phyloP scores from a whole-genome alignment of 2,113 vertebrate species.

The Montifringilla adamsi region DNA sequence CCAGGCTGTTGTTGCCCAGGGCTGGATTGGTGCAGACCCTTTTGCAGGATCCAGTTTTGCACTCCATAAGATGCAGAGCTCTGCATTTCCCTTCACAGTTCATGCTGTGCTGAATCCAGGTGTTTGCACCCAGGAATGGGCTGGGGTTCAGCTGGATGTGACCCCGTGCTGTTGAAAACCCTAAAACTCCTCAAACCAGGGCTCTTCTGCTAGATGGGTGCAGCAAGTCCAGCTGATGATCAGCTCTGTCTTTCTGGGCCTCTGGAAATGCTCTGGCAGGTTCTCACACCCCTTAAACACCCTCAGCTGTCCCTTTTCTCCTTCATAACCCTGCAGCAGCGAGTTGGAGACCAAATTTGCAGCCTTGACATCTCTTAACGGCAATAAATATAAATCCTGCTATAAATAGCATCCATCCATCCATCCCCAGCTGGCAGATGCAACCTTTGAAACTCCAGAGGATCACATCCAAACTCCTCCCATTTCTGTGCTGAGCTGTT shows the following conservation, averaged over 20 bases:
- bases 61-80: neutral
- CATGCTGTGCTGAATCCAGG: neutral
- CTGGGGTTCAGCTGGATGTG: neutral
- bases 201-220: neutral
- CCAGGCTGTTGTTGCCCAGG: neutral
- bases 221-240: neutral
- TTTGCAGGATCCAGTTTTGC: neutral
- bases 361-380: neutral
- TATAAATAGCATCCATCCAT: slow-evolving; percentile 8
- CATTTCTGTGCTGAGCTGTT: neutral
- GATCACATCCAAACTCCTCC: neutral
- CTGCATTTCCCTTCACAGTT: neutral
- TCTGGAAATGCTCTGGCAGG: neutral
- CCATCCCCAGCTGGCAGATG: neutral
- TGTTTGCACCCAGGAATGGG: neutral
- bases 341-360: neutral
- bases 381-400: neutral
- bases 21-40: neutral
- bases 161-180: neutral
- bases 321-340: neutral
- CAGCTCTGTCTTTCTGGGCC: neutral
- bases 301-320: neutral
- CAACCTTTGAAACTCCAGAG: neutral
- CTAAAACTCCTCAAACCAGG: neutral
- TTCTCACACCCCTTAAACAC: neutral